phyloP scores from a whole-genome alignment of 2,113 vertebrate species.

The Budorcas taxicolor region DNA sequence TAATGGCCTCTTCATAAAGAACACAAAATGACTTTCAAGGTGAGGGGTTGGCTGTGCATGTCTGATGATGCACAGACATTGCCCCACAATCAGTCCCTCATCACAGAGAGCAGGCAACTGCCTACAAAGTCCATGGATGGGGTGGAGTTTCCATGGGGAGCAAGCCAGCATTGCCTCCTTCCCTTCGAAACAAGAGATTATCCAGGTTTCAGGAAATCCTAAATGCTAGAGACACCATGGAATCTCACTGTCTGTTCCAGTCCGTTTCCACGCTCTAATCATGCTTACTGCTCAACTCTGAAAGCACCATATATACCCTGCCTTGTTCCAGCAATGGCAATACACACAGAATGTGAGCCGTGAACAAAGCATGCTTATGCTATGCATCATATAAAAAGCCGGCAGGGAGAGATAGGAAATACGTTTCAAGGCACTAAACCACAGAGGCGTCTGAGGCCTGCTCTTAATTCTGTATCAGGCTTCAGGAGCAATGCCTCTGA shows the following conservation, averaged over 20 bases:
- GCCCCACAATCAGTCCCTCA: background rate
- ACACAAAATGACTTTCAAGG: background rate
- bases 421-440: background rate
- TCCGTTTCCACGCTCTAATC: background rate
- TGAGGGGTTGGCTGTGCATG: background rate
- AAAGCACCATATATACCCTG: too few species aligned
- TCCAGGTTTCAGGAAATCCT: background rate
- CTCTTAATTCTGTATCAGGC: background rate
- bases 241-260: too few species aligned
- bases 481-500: background rate
- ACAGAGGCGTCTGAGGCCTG: background rate
- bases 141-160: background rate
- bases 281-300: too few species aligned
- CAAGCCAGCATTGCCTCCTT: background rate
- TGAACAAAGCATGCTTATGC: background rate
- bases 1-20: background rate
- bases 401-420: background rate
- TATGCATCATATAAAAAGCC: background rate
- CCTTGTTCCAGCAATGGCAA: too few species aligned
- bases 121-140: fast-evolving
- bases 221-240: fast-evolving
- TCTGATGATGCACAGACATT: background rate
- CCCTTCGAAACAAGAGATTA: background rate
- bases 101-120: background rate
- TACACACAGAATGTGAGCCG: background rate